phyloP scores from a whole-genome alignment of 2,888 invertebrate species.

The Artemia sinica region DNA sequence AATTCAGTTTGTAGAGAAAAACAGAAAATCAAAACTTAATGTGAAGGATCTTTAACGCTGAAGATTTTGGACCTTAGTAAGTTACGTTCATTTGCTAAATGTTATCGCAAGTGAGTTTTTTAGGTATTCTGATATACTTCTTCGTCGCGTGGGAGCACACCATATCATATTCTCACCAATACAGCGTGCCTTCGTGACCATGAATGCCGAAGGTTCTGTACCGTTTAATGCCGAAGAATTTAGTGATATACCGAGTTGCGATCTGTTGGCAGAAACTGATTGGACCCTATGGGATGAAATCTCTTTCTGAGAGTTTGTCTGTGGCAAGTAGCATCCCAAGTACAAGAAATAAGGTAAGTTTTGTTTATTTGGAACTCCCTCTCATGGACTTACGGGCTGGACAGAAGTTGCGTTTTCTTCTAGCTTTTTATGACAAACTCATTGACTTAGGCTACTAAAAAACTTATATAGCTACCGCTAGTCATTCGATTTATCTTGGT shows the following conservation, averaged over 20 bases:
- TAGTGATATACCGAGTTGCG: conserved; percentile 83
- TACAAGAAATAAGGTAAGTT: conserved; percentile 59
- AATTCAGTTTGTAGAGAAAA: too few relatives aligned
- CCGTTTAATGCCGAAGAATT: conserved; percentile 96
- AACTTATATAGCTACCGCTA: too few relatives aligned
- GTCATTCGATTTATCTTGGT: too few relatives aligned
- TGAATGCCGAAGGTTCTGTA: conserved; percentile 73
- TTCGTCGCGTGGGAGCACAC: conserved; percentile 79
- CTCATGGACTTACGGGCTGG: too few relatives aligned
- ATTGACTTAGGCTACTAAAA: too few relatives aligned
- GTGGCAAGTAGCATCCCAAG: conserved; percentile 97
- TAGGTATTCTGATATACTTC: conserved; percentile 52
- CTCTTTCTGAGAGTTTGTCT: conserved; percentile 86
- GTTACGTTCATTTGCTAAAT: background rate
- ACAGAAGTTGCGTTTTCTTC: too few relatives aligned
- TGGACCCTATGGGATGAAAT: conserved; percentile 95
- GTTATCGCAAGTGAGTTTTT: conserved; percentile 12
- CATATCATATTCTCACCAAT: conserved; percentile 93
- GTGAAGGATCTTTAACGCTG: conserved; percentile 23
- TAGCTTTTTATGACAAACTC: too few relatives aligned
- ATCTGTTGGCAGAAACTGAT: conserved; percentile 86
- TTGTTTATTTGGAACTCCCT: background rate
- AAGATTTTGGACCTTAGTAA: background rate
- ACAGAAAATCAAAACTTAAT: too few relatives aligned
- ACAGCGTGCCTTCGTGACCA: conserved; percentile 86